Percentiles rank a stretch among this genome's conserved stretches.
Evolutionary conservation across 2,113 vertebrate species (phyloP).

Genomic region (Eptatretus burgeri): DNA sequence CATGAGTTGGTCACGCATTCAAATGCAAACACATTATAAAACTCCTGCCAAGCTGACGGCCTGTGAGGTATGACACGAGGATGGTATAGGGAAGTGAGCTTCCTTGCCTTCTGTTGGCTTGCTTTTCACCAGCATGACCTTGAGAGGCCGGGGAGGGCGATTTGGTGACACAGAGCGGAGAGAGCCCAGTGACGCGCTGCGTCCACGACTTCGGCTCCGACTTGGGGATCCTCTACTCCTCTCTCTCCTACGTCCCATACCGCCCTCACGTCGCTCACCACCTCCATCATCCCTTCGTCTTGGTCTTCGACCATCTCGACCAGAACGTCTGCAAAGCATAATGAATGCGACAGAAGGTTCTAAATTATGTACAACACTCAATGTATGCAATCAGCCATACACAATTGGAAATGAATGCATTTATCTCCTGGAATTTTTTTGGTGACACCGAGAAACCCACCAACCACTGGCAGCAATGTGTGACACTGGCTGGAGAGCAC

Average conservation of each 20-base stretch:
- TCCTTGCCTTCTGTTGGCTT: conserved; percentile 14
- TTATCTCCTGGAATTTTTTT: too few species aligned
- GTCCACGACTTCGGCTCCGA: conserved; percentile 20
- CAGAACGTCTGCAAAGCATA: too few species aligned
- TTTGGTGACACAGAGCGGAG: conserved; percentile 49
- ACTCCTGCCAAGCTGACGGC: neutral
- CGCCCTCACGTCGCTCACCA: neutral
- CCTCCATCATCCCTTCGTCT: neutral
- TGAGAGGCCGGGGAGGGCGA: conserved; percentile 58
- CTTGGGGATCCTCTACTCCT: conserved; percentile 21
- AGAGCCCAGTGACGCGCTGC: conserved; percentile 24
- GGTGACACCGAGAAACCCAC: too few species aligned
- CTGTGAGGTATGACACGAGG: neutral
- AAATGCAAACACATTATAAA: neutral
- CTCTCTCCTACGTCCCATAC: conserved; percentile 20
- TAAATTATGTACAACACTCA: too few species aligned
- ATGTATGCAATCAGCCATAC: too few species aligned
- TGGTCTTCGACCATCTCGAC: too few species aligned
- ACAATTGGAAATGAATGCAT: too few species aligned
- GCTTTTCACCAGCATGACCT: conserved; percentile 81
- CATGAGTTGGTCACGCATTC: neutral
- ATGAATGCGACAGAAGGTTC: too few species aligned
- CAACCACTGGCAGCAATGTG: too few species aligned
- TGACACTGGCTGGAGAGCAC: too few species aligned
- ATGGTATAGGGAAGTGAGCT: conserved; percentile 10